These are phyloP conservation scores for Lophius americanus DNA, from an alignment of 2,797 vertebrate genomes.

Conservation along the genomic window DNA sequence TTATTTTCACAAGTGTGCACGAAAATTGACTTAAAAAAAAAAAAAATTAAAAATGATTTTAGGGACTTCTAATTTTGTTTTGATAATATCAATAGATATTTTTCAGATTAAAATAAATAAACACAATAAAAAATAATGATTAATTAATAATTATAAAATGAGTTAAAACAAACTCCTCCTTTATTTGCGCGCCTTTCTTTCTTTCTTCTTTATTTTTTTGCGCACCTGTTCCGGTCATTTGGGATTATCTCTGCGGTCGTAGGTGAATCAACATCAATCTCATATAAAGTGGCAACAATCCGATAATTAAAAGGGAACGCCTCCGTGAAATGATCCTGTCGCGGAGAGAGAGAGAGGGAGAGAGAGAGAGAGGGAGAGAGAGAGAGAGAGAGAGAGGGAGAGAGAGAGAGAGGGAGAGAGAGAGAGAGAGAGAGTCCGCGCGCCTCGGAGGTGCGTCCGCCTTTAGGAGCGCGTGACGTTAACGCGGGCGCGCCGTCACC, in stretches of 20 bases:
- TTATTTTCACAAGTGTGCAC: too few relatives aligned
- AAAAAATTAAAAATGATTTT: too few relatives aligned
- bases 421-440: constrained; percentile 20
- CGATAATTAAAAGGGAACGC: constrained; percentile 73
- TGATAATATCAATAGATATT: too few relatives aligned
- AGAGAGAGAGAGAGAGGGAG: too few relatives aligned
- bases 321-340: constrained; percentile 78
- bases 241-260: constrained; percentile 23
- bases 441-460: constrained; percentile 58
- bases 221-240: constrained; percentile 12
- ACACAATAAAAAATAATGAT: too few relatives aligned
- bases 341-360: too few relatives aligned
- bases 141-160: too few relatives aligned
- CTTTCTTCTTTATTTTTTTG: background rate
- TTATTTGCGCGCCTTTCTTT: background rate
- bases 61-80: background rate
- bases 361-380: too few relatives aligned
- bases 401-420: too few relatives aligned
- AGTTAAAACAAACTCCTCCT: too few relatives aligned
- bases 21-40: too few relatives aligned
- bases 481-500: constrained; percentile 35
- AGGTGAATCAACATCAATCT: constrained; percentile 48
- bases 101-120: too few relatives aligned
- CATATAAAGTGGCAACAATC: constrained; percentile 58
- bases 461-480: constrained; percentile 35